Evolutionary conservation across 2,113 vertebrate genomes (phyloP), one percentile per base, ranked within the genome.

Genomic region (Corythornis madagascariensis): DNA sequence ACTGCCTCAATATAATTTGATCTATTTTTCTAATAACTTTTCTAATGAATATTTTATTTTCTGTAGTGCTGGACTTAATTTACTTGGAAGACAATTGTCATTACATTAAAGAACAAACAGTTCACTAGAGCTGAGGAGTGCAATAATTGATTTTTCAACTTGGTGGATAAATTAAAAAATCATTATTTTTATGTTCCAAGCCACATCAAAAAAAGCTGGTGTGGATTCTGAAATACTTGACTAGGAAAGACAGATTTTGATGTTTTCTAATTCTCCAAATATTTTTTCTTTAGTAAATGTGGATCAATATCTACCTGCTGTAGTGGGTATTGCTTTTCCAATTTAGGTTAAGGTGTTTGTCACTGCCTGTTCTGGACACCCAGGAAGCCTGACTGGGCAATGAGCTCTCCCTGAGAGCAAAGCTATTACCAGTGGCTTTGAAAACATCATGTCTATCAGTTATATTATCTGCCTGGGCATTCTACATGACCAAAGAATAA

Each of bases 41-140:
- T 71, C 92, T 91, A 97, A 97, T 97, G 91, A 97, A 96, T 97
- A 96, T 96, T 97, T 97, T 95, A 97, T 96, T 97, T 96, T 91
- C 79, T 52, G 22, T 88, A 81, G 79, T 78, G 78, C 73, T 91
- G 89, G 89, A 89, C 92, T 96, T 94, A 96, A 97, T 95, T 89
- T 95, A 57, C 88, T 89, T 50, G 69, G 85, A 88, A 94, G 82
- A 93, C 76, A 89, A 94, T 53, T 89, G 82, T 86, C 85, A 83
- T 94, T 96, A 67, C 79, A 78, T 89, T 89, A 86, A 89, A 83
- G 88, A 94, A 88, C 89, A 94, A 96, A 91, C 89, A 88, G 69
- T 75, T 95, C 72, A 88, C 79, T 89, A 69, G 72, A 85, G 53
- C 69, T 64, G 61, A 91, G 69, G 79, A 95, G 79, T 77, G 53